Percentiles rank a stretch among this genome's conserved stretches.
These are phyloP conservation scores for Caligus rogercresseyi DNA, from an alignment of 1,140 invertebrate genomes.

Conservation along the genomic window DNA sequence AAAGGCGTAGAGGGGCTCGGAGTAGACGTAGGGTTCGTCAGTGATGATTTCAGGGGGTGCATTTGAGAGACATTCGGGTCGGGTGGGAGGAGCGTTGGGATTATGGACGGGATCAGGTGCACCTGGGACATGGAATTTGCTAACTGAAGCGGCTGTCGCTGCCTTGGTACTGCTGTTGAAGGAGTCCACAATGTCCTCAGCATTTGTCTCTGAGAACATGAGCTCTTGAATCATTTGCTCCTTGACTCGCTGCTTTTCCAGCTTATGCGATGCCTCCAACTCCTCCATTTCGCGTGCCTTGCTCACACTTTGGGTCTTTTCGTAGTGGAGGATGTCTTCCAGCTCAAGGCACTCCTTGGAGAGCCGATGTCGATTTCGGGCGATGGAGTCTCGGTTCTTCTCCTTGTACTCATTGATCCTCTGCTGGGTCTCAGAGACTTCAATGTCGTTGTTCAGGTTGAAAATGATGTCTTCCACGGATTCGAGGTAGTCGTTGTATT, in stretches of 20 bases:
- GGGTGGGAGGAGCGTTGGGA: too few species aligned
- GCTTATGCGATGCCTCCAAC: slow-evolving; percentile 40
- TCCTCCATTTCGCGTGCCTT: slow-evolving; percentile 43
- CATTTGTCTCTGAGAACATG: slow-evolving; percentile 75
- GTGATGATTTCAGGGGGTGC: slow-evolving; percentile 59
- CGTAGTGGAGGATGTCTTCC: slow-evolving; percentile 67
- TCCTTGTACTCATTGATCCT: slow-evolving; percentile 84
- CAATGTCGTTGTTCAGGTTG: slow-evolving; percentile 77
- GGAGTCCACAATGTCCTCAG: slow-evolving; percentile 65
- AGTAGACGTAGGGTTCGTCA: slow-evolving; percentile 57
- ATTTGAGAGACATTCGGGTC: too few species aligned
- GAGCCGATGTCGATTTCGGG: slow-evolving; percentile 48
- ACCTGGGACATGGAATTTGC: slow-evolving; percentile 47
- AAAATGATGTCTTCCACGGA: slow-evolving; percentile 72
- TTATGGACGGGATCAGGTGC: slow-evolving; percentile 22
- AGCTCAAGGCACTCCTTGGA: slow-evolving; percentile 46
- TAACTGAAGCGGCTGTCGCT: slow-evolving; percentile 45
- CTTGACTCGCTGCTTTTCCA: slow-evolving; percentile 60
- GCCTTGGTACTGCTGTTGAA: slow-evolving; percentile 50
- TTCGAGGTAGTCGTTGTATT: slow-evolving; percentile 86
- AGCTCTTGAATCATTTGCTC: slow-evolving; percentile 81
- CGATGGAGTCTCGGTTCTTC: slow-evolving; percentile 75
- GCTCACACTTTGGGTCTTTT: slow-evolving; percentile 31
- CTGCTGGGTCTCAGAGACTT: slow-evolving; percentile 71
- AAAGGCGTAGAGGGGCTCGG: slow-evolving; percentile 36